phyloP scores from a whole-genome alignment of 2,113 vertebrate genomes.

The Poeciliopsis turrubarensis region DNA sequence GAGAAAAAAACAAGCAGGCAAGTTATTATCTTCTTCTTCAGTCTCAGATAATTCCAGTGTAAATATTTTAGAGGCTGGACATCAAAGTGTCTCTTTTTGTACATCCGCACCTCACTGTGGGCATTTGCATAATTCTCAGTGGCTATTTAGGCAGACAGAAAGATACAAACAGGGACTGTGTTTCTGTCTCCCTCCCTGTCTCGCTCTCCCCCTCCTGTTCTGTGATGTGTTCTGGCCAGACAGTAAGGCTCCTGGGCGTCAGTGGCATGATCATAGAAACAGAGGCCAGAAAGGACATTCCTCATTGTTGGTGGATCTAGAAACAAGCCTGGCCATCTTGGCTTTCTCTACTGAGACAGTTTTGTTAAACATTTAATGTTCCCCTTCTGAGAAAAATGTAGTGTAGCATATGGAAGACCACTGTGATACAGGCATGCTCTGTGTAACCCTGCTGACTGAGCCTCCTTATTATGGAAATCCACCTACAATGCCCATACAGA shows the following conservation, averaged over 20 bases:
- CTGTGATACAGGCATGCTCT: slow-evolving; percentile 8
- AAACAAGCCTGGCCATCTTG: slow-evolving; percentile 49
- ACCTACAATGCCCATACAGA: slow-evolving; percentile 3
- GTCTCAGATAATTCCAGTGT: not conserved
- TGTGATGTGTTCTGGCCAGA: slow-evolving; percentile 80
- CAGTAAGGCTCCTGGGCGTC: slow-evolving; percentile 77
- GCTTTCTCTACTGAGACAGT: slow-evolving; percentile 14
- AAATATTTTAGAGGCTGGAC: not conserved
- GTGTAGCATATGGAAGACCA: slow-evolving; percentile 9
- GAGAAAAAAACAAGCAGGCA: not conserved
- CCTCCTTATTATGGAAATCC: slow-evolving; percentile 30
- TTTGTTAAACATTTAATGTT: slow-evolving; percentile 27
- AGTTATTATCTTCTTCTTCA: not conserved
- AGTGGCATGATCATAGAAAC: slow-evolving; percentile 74
- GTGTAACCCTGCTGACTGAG: slow-evolving; percentile 22
- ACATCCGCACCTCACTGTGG: not conserved
- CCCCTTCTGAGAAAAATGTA: slow-evolving; percentile 18
- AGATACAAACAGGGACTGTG: slow-evolving; percentile 30
- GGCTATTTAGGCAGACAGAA: slow-evolving; percentile 19
- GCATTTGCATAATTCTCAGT: slow-evolving; percentile 10
- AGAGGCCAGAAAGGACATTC: slow-evolving; percentile 74
- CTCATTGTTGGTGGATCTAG: slow-evolving; percentile 68
- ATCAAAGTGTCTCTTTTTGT: not conserved
- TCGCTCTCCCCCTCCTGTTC: slow-evolving; percentile 62
- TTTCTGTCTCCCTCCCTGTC: slow-evolving; percentile 22